phyloP scores from a whole-genome alignment of 2,113 vertebrate species.

The Mastomys coucha region DNA sequence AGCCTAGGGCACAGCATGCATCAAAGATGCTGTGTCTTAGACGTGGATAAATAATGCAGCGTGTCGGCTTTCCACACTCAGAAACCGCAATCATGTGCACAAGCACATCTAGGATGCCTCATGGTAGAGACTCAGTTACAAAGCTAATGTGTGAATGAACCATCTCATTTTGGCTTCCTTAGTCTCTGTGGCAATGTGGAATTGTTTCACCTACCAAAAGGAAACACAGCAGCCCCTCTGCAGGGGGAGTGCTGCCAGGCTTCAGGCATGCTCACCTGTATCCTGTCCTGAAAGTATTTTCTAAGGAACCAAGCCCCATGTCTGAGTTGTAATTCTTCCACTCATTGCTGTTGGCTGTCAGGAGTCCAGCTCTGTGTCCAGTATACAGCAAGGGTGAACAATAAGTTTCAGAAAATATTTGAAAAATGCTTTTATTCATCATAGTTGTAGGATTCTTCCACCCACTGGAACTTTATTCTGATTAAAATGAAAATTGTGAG shows the following conservation, averaged over 20 bases:
- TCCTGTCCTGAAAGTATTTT: neutral
- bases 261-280: neutral
- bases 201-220: conserved; percentile 19
- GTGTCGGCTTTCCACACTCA: neutral
- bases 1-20: neutral
- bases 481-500: neutral
- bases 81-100: neutral
- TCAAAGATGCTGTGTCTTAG: neutral
- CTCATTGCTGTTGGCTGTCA: neutral
- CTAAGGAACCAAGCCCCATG: neutral
- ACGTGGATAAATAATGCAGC: neutral
- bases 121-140: neutral
- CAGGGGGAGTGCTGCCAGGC: neutral
- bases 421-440: conserved; percentile 15
- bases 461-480: neutral
- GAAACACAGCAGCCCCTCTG: neutral
- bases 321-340: neutral
- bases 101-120: neutral
- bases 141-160: neutral
- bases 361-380: neutral
- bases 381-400: neutral
- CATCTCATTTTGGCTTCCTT: conserved; percentile 6
- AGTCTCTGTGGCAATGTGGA: conserved; percentile 16
- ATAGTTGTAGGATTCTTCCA: neutral
- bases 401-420: neutral